Evolutionary conservation across 2,113 vertebrate genomes (phyloP).

Genomic region (Garra rufa): DNA sequence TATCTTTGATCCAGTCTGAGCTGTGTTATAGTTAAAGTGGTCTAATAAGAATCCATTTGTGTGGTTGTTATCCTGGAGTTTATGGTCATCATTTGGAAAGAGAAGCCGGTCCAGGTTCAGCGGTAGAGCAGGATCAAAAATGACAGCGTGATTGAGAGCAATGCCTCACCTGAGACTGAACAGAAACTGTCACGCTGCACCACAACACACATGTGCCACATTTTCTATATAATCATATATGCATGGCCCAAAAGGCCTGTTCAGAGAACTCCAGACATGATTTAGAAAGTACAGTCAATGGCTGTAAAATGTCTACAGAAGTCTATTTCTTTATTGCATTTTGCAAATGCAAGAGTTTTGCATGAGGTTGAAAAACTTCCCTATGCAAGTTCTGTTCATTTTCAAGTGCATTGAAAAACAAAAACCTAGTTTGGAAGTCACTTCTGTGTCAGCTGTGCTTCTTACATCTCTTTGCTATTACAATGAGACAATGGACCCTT

Average conservation of each 20-base stretch:
- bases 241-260: not conserved
- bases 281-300: not conserved
- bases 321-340: not conserved
- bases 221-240: not conserved
- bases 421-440: too few relatives aligned
- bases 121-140: not conserved
- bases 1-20: not conserved
- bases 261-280: not conserved
- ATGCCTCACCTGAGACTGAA: not conserved
- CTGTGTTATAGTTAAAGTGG: not conserved
- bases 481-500: too few relatives aligned
- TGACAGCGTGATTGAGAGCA: slow-evolving; percentile 17
- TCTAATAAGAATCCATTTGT: slow-evolving; percentile 27
- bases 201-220: not conserved
- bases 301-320: not conserved
- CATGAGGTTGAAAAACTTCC: too few relatives aligned
- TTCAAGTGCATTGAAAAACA: too few relatives aligned
- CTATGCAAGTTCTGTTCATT: too few relatives aligned
- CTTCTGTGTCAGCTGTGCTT: too few relatives aligned
- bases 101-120: not conserved
- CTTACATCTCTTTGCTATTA: too few relatives aligned
- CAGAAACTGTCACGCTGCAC: slow-evolving; percentile 2
- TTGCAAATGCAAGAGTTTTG: too few relatives aligned
- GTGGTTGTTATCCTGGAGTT: not conserved
- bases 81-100: not conserved